A percentile compares a stretch with the other conserved stretches of the same genome.
Evolutionary conservation across 2,797 vertebrate genomes (phyloP).

Genomic region (Semotilus atromaculatus): DNA sequence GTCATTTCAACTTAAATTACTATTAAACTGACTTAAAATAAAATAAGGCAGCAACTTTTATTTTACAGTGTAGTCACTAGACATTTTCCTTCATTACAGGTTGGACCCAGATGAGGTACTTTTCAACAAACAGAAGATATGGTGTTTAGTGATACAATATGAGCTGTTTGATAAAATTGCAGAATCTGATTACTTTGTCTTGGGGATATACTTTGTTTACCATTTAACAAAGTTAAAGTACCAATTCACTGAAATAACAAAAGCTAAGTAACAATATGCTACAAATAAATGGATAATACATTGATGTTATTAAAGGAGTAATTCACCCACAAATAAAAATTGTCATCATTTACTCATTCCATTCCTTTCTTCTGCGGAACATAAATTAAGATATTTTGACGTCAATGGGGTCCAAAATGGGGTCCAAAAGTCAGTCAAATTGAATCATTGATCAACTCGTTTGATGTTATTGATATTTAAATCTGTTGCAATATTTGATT

Average conservation of each 20-base stretch:
- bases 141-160: conserved; percentile 19
- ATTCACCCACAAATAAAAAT: not conserved
- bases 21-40: too few relatives aligned
- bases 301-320: not conserved
- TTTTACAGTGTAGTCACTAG: not conserved
- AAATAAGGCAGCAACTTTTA: too few relatives aligned
- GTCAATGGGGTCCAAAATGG: not conserved
- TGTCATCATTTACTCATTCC: not conserved
- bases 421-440: not conserved
- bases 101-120: conserved; percentile 21
- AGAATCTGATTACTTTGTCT: not conserved
- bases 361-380: not conserved
- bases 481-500: not conserved
- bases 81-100: conserved; percentile 13
- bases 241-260: not conserved
- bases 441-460: not conserved
- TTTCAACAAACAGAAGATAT: conserved; percentile 29
- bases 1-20: too few relatives aligned
- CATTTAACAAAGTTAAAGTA: not conserved
- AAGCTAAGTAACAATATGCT: not conserved
- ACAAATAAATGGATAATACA: not conserved
- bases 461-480: not conserved
- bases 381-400: not conserved
- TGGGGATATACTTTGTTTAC: not conserved
- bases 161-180: not conserved